phyloP scores from a whole-genome alignment of 2,888 invertebrate genomes.

The Neria commutata region DNA sequence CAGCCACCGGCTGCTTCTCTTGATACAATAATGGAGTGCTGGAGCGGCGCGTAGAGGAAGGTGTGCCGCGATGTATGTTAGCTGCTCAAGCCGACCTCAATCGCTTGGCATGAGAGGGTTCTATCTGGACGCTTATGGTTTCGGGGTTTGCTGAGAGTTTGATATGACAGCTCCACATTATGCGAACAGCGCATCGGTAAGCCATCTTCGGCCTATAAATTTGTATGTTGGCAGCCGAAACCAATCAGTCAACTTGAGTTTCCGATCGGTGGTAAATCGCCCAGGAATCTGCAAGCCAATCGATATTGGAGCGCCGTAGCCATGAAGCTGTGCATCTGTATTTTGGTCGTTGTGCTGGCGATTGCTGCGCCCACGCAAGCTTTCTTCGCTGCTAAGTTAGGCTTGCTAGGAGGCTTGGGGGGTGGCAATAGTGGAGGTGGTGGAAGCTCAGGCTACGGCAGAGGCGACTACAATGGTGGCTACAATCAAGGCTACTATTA shows the following conservation, averaged over 20 bases:
- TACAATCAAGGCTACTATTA: slow-evolving; percentile 16
- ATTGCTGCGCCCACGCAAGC: slow-evolving; percentile 43
- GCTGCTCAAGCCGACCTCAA: neutral
- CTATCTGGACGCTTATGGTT: too few relatives aligned
- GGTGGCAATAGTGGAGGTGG: slow-evolving; percentile 39
- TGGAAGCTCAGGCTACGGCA: slow-evolving; percentile 37
- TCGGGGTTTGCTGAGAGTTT: slow-evolving; percentile 8
- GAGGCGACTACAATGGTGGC: slow-evolving; percentile 27
- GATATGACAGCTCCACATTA: neutral
- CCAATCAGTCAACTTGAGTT: slow-evolving; percentile 51
- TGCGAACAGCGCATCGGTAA: neutral
- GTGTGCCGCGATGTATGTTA: neutral
- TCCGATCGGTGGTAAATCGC: slow-evolving; percentile 27
- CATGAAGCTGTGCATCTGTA: slow-evolving; percentile 47
- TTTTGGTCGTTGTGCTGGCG: slow-evolving; percentile 44
- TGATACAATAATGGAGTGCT: neutral
- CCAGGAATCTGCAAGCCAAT: too few relatives aligned
- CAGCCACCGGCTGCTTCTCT: slow-evolving; percentile 10
- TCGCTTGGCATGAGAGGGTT: too few relatives aligned
- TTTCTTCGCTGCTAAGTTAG: slow-evolving; percentile 51
- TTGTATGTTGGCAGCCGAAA: slow-evolving; percentile 44
- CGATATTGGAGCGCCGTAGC: slow-evolving; percentile 5
- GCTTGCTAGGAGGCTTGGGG: slow-evolving; percentile 43
- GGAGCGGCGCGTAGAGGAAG: neutral
- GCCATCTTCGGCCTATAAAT: slow-evolving; percentile 53